These are phyloP conservation scores for Xanthia icteritia DNA, from an alignment of 2,888 invertebrate genomes.

Conservation along the genomic window DNA sequence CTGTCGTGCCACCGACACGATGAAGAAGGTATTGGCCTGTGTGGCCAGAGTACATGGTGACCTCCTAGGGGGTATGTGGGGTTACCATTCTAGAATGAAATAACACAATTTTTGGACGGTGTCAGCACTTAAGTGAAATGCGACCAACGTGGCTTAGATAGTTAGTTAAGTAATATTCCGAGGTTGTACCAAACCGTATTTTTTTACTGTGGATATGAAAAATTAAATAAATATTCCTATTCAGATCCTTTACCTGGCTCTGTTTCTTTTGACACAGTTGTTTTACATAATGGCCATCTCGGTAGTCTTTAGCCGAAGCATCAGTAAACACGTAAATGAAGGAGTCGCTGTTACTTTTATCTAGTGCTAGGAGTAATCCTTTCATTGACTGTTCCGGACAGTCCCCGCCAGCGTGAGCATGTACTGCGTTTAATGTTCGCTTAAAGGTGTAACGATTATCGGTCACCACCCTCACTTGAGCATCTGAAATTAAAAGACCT, in stretches of 20 bases:
- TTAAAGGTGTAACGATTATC: conserved; percentile 21
- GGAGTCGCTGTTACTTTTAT: conserved; percentile 65
- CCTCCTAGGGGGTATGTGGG: no score
- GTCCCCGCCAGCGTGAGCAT: conserved; percentile 34
- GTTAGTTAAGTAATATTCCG: background rate
- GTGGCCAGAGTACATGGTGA: background rate
- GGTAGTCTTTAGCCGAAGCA: conserved; percentile 68
- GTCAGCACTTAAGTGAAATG: background rate
- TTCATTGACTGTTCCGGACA: conserved; percentile 68
- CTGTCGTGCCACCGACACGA: background rate
- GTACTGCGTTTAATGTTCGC: conserved; percentile 36
- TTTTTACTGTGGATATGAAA: background rate
- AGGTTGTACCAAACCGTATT: background rate
- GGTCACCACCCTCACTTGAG: conserved; percentile 45
- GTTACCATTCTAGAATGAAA: background rate
- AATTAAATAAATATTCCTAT: background rate
- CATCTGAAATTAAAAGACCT: conserved; percentile 16
- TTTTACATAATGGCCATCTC: conserved; percentile 46
- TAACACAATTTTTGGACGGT: background rate
- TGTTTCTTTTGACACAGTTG: conserved; percentile 68
- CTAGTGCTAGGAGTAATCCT: conserved; percentile 65
- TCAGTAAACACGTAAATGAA: conserved; percentile 74
- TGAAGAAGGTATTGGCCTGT: background rate
- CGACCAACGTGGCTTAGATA: background rate
- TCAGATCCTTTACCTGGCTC: conserved; percentile 59